Evolutionary conservation across 2,797 vertebrate genomes (phyloP).

Genomic region (Danio aesculapii): DNA sequence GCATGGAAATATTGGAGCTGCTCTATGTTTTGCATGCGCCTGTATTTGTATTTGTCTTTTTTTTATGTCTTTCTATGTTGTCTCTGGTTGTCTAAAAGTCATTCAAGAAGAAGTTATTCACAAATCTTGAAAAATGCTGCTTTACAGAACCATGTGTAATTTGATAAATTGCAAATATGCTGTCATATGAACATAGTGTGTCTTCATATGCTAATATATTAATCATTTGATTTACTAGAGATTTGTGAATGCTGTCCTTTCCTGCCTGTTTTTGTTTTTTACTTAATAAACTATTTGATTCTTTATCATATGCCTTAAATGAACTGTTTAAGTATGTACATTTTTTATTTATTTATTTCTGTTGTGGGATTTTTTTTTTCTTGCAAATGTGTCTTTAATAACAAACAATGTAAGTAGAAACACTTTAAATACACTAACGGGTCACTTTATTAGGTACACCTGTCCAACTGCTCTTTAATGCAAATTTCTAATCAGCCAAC

Average conservation of each 20-base stretch:
- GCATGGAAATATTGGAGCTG: constrained; percentile 26
- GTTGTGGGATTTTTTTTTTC: neutral
- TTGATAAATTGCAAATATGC: neutral
- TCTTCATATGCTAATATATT: neutral
- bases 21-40: constrained; percentile 30
- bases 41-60: constrained; percentile 6
- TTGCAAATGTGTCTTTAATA: neutral
- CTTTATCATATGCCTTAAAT: neutral
- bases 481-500: too few species aligned
- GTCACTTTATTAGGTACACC: too few species aligned
- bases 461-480: too few species aligned
- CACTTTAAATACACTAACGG: neutral
- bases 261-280: neutral
- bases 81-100: constrained; percentile 20
- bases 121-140: neutral
- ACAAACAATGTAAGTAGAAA: neutral
- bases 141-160: neutral
- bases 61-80: neutral
- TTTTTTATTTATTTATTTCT: neutral
- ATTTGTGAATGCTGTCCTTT: constrained; percentile 44
- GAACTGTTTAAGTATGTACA: neutral
- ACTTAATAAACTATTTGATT: neutral
- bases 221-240: neutral
- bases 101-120: constrained; percentile 28
- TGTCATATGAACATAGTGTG: neutral